Evolutionary conservation across 1,140 invertebrate genomes (phyloP), one percentile per base, ranked within the genome.

Genomic region (Drosophila auraria): DNA sequence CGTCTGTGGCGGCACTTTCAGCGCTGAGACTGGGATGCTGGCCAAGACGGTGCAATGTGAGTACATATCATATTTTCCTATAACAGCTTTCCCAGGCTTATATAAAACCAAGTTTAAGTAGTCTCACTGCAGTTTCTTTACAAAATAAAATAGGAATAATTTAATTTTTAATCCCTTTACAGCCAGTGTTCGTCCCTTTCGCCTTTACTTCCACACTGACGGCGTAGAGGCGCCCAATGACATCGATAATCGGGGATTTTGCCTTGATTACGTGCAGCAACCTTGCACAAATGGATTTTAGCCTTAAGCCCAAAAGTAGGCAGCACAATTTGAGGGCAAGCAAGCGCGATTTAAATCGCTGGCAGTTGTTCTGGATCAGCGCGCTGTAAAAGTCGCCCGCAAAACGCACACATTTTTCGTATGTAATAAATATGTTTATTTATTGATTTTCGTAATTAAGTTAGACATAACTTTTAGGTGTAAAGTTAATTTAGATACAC

Each of bases 211-310:
- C 75, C 97, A 97, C 73, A 96, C 96, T 0, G 96, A 97, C 91
- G 94, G 94, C 36, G 94, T 95, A 0, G 97, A 97, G 92, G 95
- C 95, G 1, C 96, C 96, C 0, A 94, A 94, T 4, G 96, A 97
- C 77, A 93, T 95, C 0, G 96, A 95, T 50, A 97, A 97, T 90
- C 94, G 95, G 74, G 97, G 97, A 3, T 97, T 97, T 83, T 97
- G 96, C 76, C 91, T 97, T 2, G 96, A 97, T 86, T 97, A 97
- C 78, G 94, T 97, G 4, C 97, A 97, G 92, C 97, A 97, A 83
- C 97, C 97, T 0, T 97, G 97, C 82, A 97, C 96, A 47, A 96
- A 95, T 87, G 93, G 91, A 0, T 92, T 77, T 69, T 92, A 74
- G 54, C 0, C 2, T 6, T 3, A 3, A 0, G n/a, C 76, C 60